Percentiles rank a stretch among this genome's conserved stretches.
Conservation (phyloP, 2,888 invertebrate species). For the Drosophila eohydei region DNA sequence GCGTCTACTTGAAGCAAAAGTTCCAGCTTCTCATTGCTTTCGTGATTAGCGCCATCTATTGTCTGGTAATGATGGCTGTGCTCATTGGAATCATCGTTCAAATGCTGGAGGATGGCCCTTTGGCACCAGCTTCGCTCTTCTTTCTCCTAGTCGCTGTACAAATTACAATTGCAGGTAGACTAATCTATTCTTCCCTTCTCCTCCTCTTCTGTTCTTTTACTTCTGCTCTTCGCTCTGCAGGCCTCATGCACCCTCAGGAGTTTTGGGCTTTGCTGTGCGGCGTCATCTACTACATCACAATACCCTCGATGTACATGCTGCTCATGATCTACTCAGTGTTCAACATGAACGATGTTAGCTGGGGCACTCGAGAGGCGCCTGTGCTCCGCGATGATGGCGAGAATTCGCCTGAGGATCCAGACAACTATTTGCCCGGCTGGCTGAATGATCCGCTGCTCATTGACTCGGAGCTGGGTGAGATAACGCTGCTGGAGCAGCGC, state of each 20-base stretch:
- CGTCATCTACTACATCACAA: conserved; percentile 94
- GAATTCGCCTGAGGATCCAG: conserved; percentile 26
- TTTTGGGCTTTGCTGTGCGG: conserved; percentile 90
- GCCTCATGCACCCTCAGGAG: conserved; percentile 92
- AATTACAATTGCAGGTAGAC: conserved; percentile 88
- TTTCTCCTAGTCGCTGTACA: conserved; percentile 90
- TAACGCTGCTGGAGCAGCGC: conserved; percentile 88
- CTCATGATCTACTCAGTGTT: conserved; percentile 96
- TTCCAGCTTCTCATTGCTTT: conserved; percentile 90
- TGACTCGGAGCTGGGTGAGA: conserved; percentile 88
- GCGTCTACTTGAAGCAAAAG: conserved; percentile 87
- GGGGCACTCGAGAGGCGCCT: conserved; percentile 95
- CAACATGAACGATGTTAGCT: conserved; percentile 96
- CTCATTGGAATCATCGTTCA: conserved; percentile 92
- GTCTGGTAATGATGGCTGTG: conserved; percentile 94
- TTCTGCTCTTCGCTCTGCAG: conserved; percentile 75
- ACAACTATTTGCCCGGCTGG: conserved; percentile 86
- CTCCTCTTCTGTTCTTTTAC: not conserved
- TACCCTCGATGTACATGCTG: conserved; percentile 97
- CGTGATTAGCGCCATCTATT: conserved; percentile 91
- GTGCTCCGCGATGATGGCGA: conserved; percentile 61
- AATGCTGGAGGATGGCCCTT: conserved; percentile 91
- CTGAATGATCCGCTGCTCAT: conserved; percentile 89
- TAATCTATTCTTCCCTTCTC: not conserved
- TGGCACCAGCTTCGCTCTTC: conserved; percentile 94